phyloP scores from a whole-genome alignment of 1,140 invertebrate genomes.

The Drosophila lini region DNA sequence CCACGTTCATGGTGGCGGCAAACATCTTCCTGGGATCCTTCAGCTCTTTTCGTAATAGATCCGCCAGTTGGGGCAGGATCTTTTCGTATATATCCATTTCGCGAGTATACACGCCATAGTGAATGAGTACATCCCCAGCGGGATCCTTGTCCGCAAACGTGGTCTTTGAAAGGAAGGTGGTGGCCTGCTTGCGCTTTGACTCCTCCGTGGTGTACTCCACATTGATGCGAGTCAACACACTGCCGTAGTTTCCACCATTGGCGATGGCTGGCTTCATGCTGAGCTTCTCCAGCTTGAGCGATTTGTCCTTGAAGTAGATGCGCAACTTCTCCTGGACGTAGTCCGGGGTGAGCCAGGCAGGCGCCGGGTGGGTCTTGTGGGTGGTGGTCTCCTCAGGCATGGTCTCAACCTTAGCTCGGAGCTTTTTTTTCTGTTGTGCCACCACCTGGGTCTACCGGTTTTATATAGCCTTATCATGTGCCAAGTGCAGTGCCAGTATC shows the following conservation, averaged over 20 bases:
- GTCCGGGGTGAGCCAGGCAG: constrained; percentile 64
- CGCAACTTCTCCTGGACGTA: constrained; percentile 65
- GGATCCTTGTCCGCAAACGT: constrained; percentile 60
- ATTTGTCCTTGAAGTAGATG: constrained; percentile 50
- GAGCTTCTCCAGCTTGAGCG: constrained; percentile 42
- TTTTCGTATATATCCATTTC: constrained; percentile 74
- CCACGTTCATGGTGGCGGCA: constrained; percentile 69
- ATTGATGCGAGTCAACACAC: constrained; percentile 67
- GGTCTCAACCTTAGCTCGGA: neutral
- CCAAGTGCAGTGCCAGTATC: constrained; percentile 5
- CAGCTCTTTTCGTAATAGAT: constrained; percentile 44
- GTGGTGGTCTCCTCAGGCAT: constrained; percentile 32
- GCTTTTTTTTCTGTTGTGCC: neutral
- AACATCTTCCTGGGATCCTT: constrained; percentile 65
- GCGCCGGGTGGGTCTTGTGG: constrained; percentile 33
- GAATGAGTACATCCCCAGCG: constrained; percentile 42
- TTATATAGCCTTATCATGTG: constrained; percentile 1
- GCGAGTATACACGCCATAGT: constrained; percentile 58
- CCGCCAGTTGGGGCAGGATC: constrained; percentile 59
- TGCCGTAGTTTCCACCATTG: constrained; percentile 77
- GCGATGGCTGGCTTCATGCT: constrained; percentile 51
- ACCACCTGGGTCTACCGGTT: neutral
- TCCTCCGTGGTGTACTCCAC: constrained; percentile 33
- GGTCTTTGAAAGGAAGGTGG: constrained; percentile 64
- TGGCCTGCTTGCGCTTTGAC: constrained; percentile 3